Base-by-base conservation (phyloP, 2,888 invertebrate species). In the Cosmopolites sordidus region DNA sequence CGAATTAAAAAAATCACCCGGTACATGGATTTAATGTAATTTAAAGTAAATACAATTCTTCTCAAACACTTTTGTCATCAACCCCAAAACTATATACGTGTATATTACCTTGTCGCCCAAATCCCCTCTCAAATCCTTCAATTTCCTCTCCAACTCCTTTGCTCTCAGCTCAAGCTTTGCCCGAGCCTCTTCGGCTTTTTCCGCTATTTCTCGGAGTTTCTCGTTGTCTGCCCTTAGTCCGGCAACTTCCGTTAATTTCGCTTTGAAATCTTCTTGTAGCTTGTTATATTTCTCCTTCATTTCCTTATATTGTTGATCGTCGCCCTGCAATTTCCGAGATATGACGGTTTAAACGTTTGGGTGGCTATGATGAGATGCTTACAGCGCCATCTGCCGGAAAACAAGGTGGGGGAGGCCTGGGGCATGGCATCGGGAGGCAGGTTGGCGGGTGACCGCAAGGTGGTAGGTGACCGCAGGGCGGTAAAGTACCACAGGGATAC, bases 231-330 rank as follows among this genome's bases (percentile, higher is more conserved):
- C 71, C 54, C 80, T 66, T 22, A 81, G 65, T 43, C 75, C 73
- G 1, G 78, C 76, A 49, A 86, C 84, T 76, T 87, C 86, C 5
- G 80, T 78, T 9, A 86, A 73, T 76, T 86, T 86, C 1, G 76
- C 78, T 62, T 83, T 86, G 66, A 82, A 86, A 64, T 81, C 83
- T 61, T 84, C 83, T 68, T 84, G 83, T 0, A 83, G 78, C 53
- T 81, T 77, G 8, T 75, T 75, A 51, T 86, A 80, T 64, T 83
- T 81, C 55, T 83, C 79, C 15, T 78, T 75, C 8, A 84, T 67
- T 66, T 80, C 81, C 17, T 77, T 74, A 2, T 83, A 74, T 70
- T 83, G 81, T 59, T 73, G 78, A 59, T 83, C 82, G 2, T 58
- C 53, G 2, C 53, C 49, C 43, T 48, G 16, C 8, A 42, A 50